Evolutionary conservation across 2,113 vertebrate species (phyloP).

Genomic region (Scortum barcoo): DNA sequence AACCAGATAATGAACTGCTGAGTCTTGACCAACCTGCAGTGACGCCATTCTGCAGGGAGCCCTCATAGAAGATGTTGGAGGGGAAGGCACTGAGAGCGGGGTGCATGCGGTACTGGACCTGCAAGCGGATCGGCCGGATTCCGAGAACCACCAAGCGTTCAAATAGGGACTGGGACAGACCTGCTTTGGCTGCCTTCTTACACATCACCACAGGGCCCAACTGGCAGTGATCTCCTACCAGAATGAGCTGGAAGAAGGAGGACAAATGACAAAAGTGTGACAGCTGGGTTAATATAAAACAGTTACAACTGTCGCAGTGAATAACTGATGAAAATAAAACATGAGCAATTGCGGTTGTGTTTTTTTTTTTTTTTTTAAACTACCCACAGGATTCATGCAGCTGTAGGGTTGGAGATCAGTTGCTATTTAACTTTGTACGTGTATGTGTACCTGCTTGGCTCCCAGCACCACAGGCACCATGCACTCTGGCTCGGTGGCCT

Average conservation of each 20-base stretch:
- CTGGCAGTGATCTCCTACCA: constrained; percentile 98
- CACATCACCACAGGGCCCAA: constrained; percentile 98
- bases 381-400: neutral
- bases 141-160: constrained; percentile 96
- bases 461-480: constrained; percentile 98
- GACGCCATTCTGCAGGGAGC: constrained; percentile 96
- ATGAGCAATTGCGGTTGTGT: too few relatives aligned
- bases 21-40: constrained; percentile 88
- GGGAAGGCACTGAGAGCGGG: constrained; percentile 98
- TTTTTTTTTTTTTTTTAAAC: too few relatives aligned
- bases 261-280: neutral
- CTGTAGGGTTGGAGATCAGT: neutral
- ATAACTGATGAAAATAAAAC: neutral
- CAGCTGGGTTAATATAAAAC: neutral
- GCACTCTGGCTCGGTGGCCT: constrained; percentile 97
- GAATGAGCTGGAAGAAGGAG: constrained; percentile 88
- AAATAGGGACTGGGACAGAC: constrained; percentile 95
- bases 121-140: constrained; percentile 97
- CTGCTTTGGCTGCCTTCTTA: constrained; percentile 97
- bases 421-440: neutral
- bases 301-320: neutral
- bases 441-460: constrained; percentile 91
- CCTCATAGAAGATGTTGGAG: constrained; percentile 99
- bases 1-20: constrained; percentile 16
- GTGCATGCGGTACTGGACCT: constrained; percentile 99